Evolutionary conservation across 2,797 vertebrate genomes (phyloP).

Genomic region (Oceanodroma leucorhoa): DNA sequence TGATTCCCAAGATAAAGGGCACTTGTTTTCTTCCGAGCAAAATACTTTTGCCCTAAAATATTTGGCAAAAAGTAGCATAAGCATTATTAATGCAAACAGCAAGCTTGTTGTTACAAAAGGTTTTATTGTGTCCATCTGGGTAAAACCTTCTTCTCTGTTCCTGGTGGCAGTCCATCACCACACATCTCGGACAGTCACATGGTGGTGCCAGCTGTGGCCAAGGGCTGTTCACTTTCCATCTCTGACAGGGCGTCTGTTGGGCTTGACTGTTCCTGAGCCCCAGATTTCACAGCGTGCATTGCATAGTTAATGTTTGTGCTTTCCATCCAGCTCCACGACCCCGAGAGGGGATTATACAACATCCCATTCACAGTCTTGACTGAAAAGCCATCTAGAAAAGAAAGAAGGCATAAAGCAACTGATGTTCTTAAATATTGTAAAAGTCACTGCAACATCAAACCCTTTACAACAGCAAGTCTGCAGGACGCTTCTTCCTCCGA

Average conservation of each 20-base stretch:
- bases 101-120: neutral
- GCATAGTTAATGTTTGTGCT: conserved; percentile 90
- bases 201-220: neutral
- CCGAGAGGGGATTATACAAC: conserved; percentile 88
- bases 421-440: neutral
- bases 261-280: neutral
- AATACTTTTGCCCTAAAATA: neutral
- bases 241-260: conserved; percentile 3
- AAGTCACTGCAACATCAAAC: neutral
- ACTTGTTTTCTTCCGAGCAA: neutral
- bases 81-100: neutral
- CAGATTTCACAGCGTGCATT: conserved; percentile 84
- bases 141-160: neutral
- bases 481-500: neutral
- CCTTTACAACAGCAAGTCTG: neutral
- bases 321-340: conserved; percentile 87
- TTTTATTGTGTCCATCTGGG: conserved; percentile 8
- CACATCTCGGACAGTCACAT: neutral
- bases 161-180: neutral
- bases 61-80: neutral
- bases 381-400: conserved; percentile 83
- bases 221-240: neutral
- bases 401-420: neutral
- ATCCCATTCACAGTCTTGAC: conserved; percentile 88
- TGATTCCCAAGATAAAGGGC: neutral